These are phyloP conservation scores for Epizoanthus ramosus DNA, from an alignment of 92 coral and sea anemone genomes.

Conservation along the genomic window DNA sequence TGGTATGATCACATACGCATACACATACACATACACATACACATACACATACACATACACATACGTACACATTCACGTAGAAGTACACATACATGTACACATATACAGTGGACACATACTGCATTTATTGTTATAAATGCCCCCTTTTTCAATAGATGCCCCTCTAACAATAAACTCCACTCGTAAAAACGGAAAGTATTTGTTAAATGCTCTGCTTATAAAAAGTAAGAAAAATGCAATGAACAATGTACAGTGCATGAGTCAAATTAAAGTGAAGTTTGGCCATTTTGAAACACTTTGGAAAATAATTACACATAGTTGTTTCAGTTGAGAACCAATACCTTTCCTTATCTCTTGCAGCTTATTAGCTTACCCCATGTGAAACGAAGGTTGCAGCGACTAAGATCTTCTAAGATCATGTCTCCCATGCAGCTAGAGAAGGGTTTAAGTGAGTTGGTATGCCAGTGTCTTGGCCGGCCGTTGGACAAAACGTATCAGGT, in stretches of 20 bases:
- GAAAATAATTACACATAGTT: too few species aligned
- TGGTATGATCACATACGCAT: not conserved
- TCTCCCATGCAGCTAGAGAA: constrained; percentile 67
- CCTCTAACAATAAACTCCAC: too few species aligned
- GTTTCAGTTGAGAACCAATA: too few species aligned
- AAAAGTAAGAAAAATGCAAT: too few species aligned
- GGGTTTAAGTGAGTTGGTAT: constrained; percentile 92
- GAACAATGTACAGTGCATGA: too few species aligned
- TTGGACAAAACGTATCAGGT: constrained; percentile 94
- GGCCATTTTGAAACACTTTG: too few species aligned
- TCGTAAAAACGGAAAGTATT: too few species aligned
- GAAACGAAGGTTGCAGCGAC: constrained; percentile 54
- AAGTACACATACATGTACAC: not conserved
- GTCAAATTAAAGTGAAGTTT: too few species aligned
- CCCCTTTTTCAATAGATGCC: too few species aligned
- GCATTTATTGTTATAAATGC: too few species aligned
- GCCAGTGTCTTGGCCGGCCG: constrained; percentile 83
- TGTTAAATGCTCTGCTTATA: too few species aligned
- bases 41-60: not conserved
- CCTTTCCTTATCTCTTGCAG: constrained; percentile 36
- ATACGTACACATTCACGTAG: not conserved
- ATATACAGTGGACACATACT: too few species aligned
- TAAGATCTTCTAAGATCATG: constrained; percentile 42
- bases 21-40: not conserved
- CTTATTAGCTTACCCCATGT: constrained; percentile 64